A percentile compares a stretch with the other conserved stretches of the same genome.
phyloP scores from a whole-genome alignment of 2,797 vertebrate genomes.

The Uromys caudimaculatus region DNA sequence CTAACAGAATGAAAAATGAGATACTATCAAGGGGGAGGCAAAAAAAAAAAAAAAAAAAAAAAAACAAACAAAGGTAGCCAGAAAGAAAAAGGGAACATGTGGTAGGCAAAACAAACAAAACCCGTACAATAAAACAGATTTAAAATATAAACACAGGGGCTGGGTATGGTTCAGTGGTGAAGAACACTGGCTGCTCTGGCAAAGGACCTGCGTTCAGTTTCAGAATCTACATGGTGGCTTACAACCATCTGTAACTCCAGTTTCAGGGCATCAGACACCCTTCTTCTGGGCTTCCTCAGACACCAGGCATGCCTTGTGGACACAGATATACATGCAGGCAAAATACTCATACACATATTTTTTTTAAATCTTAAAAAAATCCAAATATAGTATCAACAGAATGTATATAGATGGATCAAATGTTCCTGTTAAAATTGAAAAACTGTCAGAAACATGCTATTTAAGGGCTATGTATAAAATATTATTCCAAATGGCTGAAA shows the following conservation, averaged over 20 bases:
- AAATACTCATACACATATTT: not conserved
- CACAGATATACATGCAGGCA: not conserved
- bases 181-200: not conserved
- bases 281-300: not conserved
- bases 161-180: not conserved
- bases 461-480: slow-evolving; percentile 15
- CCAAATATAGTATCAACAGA: slow-evolving; percentile 29
- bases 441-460: not conserved
- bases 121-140: slow-evolving; percentile 4
- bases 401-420: slow-evolving; percentile 27
- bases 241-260: not conserved
- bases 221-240: not conserved
- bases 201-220: not conserved
- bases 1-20: not conserved
- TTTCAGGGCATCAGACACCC: not conserved
- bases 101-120: slow-evolving; percentile 25
- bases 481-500: slow-evolving; percentile 51
- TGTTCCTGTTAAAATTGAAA: not conserved
- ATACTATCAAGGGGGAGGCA: not conserved
- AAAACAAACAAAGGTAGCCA: not conserved
- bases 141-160: not conserved
- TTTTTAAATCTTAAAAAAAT: not conserved
- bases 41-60: not conserved
- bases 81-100: not conserved
- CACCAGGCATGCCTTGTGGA: not conserved